Percentiles rank a stretch among this genome's conserved stretches.
Evolutionary conservation across 2,888 invertebrate species (phyloP).

Genomic region (Drosophila antonietae): DNA sequence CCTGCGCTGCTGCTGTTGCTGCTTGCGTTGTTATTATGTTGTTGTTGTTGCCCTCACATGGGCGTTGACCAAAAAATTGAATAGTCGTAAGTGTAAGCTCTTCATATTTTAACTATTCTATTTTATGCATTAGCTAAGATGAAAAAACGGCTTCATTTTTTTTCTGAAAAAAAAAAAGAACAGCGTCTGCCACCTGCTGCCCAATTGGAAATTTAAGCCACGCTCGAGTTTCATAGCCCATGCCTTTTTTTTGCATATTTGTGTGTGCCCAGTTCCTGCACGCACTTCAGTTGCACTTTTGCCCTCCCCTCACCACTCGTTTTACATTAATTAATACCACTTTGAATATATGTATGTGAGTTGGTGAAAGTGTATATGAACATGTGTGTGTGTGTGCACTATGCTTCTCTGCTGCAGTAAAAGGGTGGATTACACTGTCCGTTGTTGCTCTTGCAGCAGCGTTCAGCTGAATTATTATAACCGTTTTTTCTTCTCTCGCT

Average conservation of each 20-base stretch:
- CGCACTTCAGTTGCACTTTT: slow-evolving; percentile 69
- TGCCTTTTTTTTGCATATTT: slow-evolving; percentile 30
- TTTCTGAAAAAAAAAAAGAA: slow-evolving; percentile 17
- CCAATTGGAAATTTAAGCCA: slow-evolving; percentile 56
- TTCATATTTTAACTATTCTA: not conserved
- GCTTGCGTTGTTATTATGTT: slow-evolving; percentile 70
- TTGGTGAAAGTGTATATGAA: not conserved
- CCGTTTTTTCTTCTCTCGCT: slow-evolving; percentile 59
- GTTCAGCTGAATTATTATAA: slow-evolving; percentile 57
- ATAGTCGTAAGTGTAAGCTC: slow-evolving; percentile 11
- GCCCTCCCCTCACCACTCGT: slow-evolving; percentile 46
- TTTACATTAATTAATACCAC: slow-evolving; percentile 70
- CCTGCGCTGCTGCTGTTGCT: slow-evolving; percentile 52
- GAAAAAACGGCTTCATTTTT: slow-evolving; percentile 18
- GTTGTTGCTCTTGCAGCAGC: slow-evolving; percentile 33
- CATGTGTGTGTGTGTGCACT: slow-evolving; percentile 14
- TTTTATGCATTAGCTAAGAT: not conserved
- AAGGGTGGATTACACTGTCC: slow-evolving; percentile 74
- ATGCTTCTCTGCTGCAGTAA: slow-evolving; percentile 25
- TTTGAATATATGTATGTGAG: slow-evolving; percentile 42
- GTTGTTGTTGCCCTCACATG: slow-evolving; percentile 58
- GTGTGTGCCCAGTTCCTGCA: slow-evolving; percentile 35
- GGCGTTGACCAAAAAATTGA: slow-evolving; percentile 79
- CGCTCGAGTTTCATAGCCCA: slow-evolving; percentile 61
- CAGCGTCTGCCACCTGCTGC: slow-evolving; percentile 66